phyloP scores from a whole-genome alignment of 2,888 invertebrate genomes.

The Chymomyza amoena region DNA sequence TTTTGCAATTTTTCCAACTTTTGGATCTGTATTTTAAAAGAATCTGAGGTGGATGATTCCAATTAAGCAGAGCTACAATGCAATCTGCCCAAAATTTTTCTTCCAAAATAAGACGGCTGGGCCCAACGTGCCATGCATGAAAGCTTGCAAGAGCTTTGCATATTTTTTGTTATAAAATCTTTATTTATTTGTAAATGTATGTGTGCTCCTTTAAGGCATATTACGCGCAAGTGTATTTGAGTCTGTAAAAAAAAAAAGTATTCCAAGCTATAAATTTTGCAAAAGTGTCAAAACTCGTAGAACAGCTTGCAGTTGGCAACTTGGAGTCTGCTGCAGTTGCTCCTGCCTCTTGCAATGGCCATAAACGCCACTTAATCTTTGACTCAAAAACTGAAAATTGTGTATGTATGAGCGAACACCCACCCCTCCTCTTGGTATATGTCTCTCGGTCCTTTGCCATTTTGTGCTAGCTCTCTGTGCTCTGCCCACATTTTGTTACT shows the following conservation, averaged over 20 bases:
- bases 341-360: conserved; percentile 37
- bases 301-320: conserved; percentile 2
- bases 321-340: conserved; percentile 30
- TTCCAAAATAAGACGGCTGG: too few relatives aligned
- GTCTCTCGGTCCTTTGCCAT: conserved; percentile 25
- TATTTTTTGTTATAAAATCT: neutral
- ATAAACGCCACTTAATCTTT: conserved; percentile 74
- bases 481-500: neutral
- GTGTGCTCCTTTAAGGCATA: too few relatives aligned
- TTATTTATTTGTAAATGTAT: neutral
- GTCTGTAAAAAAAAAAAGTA: neutral
- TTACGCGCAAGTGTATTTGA: too few relatives aligned
- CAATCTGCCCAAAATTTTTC: too few relatives aligned
- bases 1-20: too few relatives aligned
- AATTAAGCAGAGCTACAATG: too few relatives aligned
- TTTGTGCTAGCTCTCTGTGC: neutral
- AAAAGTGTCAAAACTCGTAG: conserved; percentile 67
- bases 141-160: too few relatives aligned
- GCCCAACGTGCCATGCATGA: too few relatives aligned
- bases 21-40: too few relatives aligned
- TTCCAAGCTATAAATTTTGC: conserved; percentile 53
- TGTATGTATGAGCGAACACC: conserved; percentile 18
- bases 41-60: too few relatives aligned
- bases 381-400: conserved; percentile 52
- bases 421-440: conserved; percentile 21